These are phyloP conservation scores for Austrolebias charrua DNA, from an alignment of 2,797 vertebrate genomes.

Conservation along the genomic window DNA sequence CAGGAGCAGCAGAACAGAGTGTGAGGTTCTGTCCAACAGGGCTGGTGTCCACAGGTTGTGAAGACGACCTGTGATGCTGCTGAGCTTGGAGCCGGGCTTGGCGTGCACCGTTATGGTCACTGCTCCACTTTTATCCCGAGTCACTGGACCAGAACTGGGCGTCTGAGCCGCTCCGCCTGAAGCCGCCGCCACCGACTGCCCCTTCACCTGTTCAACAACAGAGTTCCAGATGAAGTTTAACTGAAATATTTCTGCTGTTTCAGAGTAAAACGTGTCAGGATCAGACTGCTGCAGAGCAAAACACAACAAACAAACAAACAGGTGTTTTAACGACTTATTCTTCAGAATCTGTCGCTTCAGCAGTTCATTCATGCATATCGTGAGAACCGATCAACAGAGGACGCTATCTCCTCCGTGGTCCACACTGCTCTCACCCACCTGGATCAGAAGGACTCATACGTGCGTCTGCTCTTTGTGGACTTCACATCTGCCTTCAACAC, in stretches of 20 bases:
- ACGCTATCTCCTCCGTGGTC: too few species aligned
- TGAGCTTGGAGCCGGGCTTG: conserved; percentile 88
- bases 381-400: too few species aligned
- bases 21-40: not conserved
- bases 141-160: conserved; percentile 72
- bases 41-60: fast-evolving
- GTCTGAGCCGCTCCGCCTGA: conserved; percentile 2
- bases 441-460: too few species aligned
- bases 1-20: not conserved
- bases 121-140: conserved; percentile 73
- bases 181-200: not conserved
- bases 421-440: too few species aligned
- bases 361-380: too few species aligned
- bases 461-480: too few species aligned
- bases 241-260: not conserved
- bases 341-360: too few species aligned
- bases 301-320: not conserved
- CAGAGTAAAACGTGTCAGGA: not conserved
- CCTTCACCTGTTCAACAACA: conserved; percentile 34
- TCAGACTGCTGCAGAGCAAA: not conserved
- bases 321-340: not conserved
- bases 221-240: not conserved
- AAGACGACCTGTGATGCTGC: conserved; percentile 84
- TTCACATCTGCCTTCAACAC: too few species aligned
- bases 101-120: conserved; percentile 83